phyloP scores from a whole-genome alignment of 1,140 invertebrate genomes.

The Plectrocnemia conspersa region DNA sequence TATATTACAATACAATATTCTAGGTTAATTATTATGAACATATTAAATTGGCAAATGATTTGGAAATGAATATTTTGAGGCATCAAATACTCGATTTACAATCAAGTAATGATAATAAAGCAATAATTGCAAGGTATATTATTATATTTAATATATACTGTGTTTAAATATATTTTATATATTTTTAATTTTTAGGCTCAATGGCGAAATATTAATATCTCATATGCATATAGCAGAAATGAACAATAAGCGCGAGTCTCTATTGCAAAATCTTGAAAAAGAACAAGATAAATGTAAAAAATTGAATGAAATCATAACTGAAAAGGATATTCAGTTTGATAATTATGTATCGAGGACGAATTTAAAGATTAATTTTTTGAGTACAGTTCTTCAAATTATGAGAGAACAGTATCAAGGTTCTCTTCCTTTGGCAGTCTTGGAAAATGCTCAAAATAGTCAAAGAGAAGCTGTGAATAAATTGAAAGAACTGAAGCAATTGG shows the following conservation, averaged over 20 bases:
- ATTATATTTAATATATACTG: background rate
- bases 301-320: slow-evolving; percentile 42
- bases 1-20: slow-evolving; percentile 22
- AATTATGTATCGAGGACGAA: slow-evolving; percentile 40
- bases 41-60: slow-evolving; percentile 42
- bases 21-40: slow-evolving; percentile 42
- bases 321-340: slow-evolving; percentile 43
- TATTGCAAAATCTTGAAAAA: slow-evolving; percentile 41
- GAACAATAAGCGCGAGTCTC: slow-evolving; percentile 41
- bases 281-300: slow-evolving; percentile 43
- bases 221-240: slow-evolving; percentile 45
- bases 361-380: slow-evolving; percentile 46
- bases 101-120: slow-evolving; percentile 58
- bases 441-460: slow-evolving; percentile 41
- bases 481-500: slow-evolving; percentile 38
- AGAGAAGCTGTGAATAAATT: slow-evolving; percentile 40
- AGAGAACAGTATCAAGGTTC: slow-evolving; percentile 46
- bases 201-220: slow-evolving; percentile 45
- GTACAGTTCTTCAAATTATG: slow-evolving; percentile 41
- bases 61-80: slow-evolving; percentile 58
- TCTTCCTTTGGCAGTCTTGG: slow-evolving; percentile 41
- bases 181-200: slow-evolving; percentile 39
- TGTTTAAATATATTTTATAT: background rate
- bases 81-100: slow-evolving; percentile 64
- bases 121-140: slow-evolving; percentile 53